Percentiles rank a stretch among this genome's conserved stretches.
Evolutionary conservation across 2,888 invertebrate genomes (phyloP).

Genomic region (Drosophila flavopinicola): DNA sequence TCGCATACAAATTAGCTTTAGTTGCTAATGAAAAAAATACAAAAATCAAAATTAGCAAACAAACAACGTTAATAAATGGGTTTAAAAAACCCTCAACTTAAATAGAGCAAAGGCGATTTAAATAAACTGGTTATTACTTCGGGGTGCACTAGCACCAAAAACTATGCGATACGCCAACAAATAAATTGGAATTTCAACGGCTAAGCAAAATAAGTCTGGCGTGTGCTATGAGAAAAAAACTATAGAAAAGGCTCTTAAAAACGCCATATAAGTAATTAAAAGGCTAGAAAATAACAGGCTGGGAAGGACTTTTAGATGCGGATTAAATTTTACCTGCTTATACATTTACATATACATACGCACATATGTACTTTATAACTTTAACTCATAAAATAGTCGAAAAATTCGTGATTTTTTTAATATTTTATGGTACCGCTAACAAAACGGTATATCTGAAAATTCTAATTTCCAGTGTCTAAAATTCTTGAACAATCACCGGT

Average conservation of each 20-base stretch:
- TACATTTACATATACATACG: no score
- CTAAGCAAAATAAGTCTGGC: constrained; percentile 10
- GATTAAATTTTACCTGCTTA: not conserved
- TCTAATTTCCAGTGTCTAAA: no score
- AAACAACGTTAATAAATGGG: constrained; percentile 28
- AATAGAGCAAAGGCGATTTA: constrained; percentile 27
- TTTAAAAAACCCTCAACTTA: constrained; percentile 32
- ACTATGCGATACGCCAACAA: constrained; percentile 4
- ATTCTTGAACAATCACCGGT: no score
- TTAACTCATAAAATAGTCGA: no score
- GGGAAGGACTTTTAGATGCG: not conserved
- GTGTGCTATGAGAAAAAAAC: constrained; percentile 5
- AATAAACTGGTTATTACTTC: constrained; percentile 21
- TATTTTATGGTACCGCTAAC: no score
- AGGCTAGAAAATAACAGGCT: not conserved
- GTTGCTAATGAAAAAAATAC: constrained; percentile 26
- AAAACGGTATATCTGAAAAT: no score
- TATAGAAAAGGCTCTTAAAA: not conserved
- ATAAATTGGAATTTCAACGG: constrained; percentile 25
- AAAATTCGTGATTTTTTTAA: no score
- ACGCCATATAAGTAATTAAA: not conserved
- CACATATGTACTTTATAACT: no score
- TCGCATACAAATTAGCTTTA: constrained; percentile 44
- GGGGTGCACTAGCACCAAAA: constrained; percentile 41
- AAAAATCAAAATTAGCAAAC: constrained; percentile 19